phyloP scores from a whole-genome alignment of 2,888 invertebrate genomes.

The Andrena bucephala region DNA sequence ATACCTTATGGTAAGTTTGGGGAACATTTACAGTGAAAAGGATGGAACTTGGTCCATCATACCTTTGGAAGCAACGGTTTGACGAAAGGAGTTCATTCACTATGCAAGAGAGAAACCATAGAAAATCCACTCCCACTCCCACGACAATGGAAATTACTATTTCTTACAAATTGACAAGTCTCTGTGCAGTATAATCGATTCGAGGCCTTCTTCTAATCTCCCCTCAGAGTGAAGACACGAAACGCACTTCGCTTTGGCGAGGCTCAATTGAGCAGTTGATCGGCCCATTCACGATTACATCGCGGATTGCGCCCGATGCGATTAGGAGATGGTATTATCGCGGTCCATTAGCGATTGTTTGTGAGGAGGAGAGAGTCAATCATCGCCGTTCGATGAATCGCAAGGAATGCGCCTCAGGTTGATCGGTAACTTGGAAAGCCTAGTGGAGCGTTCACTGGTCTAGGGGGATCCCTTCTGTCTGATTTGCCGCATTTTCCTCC shows the following conservation, averaged over 20 bases:
- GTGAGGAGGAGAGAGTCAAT: slow-evolving; percentile 73
- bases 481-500: slow-evolving; percentile 76
- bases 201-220: background rate
- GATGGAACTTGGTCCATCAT: too few relatives aligned
- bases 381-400: slow-evolving; percentile 74
- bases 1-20: too few relatives aligned
- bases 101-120: too few relatives aligned
- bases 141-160: too few relatives aligned
- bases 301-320: slow-evolving; percentile 61
- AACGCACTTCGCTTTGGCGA: slow-evolving; percentile 6
- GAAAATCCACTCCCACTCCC: too few relatives aligned
- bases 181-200: too few relatives aligned
- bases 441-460: slow-evolving; percentile 73
- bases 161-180: too few relatives aligned
- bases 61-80: too few relatives aligned
- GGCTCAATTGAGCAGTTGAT: slow-evolving; percentile 59
- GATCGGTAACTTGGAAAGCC: slow-evolving; percentile 71
- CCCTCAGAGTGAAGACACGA: background rate
- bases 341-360: slow-evolving; percentile 81
- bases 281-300: slow-evolving; percentile 54
- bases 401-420: slow-evolving; percentile 56
- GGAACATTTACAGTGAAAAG: too few relatives aligned
- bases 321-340: slow-evolving; percentile 74
- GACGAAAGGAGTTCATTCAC: too few relatives aligned
- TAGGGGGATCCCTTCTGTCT: slow-evolving; percentile 78